A percentile compares a stretch with the other conserved stretches of the same genome.
These are phyloP conservation scores for Dicyrtomina minuta DNA, from an alignment of 2,888 invertebrate species.

Conservation along the genomic window DNA sequence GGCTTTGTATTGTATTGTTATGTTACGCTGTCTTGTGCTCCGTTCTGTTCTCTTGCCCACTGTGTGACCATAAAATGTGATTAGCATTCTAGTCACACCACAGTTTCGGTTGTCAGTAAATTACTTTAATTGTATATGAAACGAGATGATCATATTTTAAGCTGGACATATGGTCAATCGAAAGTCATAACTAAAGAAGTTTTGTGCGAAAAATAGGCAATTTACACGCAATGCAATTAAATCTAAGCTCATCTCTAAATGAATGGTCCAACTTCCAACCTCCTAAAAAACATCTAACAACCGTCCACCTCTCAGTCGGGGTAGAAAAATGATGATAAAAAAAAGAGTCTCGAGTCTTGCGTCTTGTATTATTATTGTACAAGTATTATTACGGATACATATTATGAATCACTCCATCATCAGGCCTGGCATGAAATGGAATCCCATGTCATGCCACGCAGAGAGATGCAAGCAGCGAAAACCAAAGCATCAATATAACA, in stretches of 20 bases:
- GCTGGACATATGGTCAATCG: conserved; percentile 12
- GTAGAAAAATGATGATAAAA: too few species aligned
- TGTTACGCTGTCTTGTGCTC: not conserved
- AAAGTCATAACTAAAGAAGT: conserved; percentile 30
- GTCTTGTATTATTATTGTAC: too few species aligned
- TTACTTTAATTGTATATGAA: conserved; percentile 43
- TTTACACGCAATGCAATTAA: conserved; percentile 44
- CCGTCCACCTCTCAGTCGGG: too few species aligned
- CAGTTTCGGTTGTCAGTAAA: conserved; percentile 36
- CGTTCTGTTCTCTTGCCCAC: not conserved
- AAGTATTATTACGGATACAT: too few species aligned
- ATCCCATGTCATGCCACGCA: too few species aligned
- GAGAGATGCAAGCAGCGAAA: too few species aligned
- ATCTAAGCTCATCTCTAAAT: not conserved
- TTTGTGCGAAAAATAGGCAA: conserved; percentile 43
- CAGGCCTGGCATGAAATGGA: too few species aligned
- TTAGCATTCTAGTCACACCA: conserved; percentile 40
- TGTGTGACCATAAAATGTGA: conserved; percentile 25
- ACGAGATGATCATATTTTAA: conserved; percentile 41
- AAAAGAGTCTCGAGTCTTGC: too few species aligned
- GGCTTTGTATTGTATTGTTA: too few species aligned
- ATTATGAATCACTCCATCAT: too few species aligned
- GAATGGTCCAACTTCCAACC: not conserved
- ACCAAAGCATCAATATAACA: too few species aligned
- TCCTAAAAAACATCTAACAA: too few species aligned